A percentile compares a stretch with the other conserved stretches of the same genome.
Evolutionary conservation across 2,113 vertebrate species (phyloP).

Genomic region (Syngnathus scovelli): DNA sequence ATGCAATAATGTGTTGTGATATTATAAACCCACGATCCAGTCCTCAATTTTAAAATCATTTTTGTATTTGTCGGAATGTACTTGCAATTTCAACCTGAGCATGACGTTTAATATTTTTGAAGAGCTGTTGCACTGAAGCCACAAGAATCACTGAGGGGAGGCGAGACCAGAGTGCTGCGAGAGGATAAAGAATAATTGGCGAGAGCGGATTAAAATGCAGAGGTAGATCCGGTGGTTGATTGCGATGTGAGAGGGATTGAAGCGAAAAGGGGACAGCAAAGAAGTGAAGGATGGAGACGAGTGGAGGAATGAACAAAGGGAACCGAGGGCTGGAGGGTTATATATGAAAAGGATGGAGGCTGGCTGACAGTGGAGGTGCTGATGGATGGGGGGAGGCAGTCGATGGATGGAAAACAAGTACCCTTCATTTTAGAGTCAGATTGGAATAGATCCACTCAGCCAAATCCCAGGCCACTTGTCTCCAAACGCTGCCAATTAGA

Average conservation of each 20-base stretch:
- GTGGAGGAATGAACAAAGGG: conserved; percentile 22
- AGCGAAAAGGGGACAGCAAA: not conserved
- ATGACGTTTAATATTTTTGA: conserved; percentile 37
- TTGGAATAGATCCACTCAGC: conserved; percentile 51
- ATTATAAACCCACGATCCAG: not conserved
- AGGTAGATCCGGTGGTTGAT: conserved; percentile 1
- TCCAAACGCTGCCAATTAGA: conserved; percentile 44
- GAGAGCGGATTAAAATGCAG: conserved; percentile 21
- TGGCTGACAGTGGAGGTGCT: conserved; percentile 24
- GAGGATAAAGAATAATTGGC: conserved; percentile 40
- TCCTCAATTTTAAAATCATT: not conserved
- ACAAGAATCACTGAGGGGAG: conserved; percentile 21
- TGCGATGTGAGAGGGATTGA: conserved; percentile 22
- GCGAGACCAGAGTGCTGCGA: not conserved
- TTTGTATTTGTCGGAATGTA: not conserved
- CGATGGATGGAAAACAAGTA: conserved; percentile 47
- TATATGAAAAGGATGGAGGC: conserved; percentile 17
- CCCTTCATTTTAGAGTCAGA: conserved; percentile 47
- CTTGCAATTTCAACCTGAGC: not conserved
- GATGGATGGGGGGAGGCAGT: conserved; percentile 26
- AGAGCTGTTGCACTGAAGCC: conserved; percentile 34
- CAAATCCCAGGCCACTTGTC: conserved; percentile 54
- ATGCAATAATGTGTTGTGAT: not conserved
- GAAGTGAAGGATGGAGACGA: conserved; percentile 10
- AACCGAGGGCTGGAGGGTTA: conserved; percentile 15